These are phyloP conservation scores for Timandra comae DNA, from an alignment of 2,888 invertebrate genomes.

Conservation along the genomic window DNA sequence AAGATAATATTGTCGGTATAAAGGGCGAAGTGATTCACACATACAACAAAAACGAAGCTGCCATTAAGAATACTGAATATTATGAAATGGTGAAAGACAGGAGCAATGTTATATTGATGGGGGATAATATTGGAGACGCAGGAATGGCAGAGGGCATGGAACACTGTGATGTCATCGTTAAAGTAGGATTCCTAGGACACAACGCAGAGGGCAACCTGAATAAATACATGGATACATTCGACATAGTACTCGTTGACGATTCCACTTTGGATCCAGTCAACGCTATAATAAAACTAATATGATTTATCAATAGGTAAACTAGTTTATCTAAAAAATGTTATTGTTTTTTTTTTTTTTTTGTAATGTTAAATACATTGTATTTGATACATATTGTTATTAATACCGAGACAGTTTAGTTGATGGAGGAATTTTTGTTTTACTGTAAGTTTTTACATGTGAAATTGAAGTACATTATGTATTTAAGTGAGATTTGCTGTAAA, in stretches of 20 bases:
- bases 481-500: too few relatives aligned
- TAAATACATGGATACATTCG: conserved; percentile 87
- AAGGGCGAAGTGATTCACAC: conserved; percentile 90
- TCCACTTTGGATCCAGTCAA: conserved; percentile 82
- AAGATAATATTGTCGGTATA: conserved; percentile 82
- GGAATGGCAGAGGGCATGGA: conserved; percentile 94
- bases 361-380: too few relatives aligned
- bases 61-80: conserved; percentile 86
- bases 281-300: conserved; percentile 55
- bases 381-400: too few relatives aligned
- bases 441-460: too few relatives aligned
- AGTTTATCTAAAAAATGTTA: too few relatives aligned
- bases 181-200: conserved; percentile 94
- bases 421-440: too few relatives aligned
- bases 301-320: too few relatives aligned
- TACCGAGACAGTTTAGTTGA: too few relatives aligned
- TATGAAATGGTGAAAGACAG: conserved; percentile 82
- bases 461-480: too few relatives aligned
- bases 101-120: conserved; percentile 91
- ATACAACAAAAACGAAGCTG: conserved; percentile 95
- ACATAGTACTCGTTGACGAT: conserved; percentile 93
- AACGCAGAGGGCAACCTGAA: conserved; percentile 82
- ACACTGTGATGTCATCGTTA: conserved; percentile 83
- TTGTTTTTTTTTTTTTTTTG: too few relatives aligned
- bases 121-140: conserved; percentile 94